Evolutionary conservation across 2,113 vertebrate genomes (phyloP).

Genomic region (Sorex araneus): DNA sequence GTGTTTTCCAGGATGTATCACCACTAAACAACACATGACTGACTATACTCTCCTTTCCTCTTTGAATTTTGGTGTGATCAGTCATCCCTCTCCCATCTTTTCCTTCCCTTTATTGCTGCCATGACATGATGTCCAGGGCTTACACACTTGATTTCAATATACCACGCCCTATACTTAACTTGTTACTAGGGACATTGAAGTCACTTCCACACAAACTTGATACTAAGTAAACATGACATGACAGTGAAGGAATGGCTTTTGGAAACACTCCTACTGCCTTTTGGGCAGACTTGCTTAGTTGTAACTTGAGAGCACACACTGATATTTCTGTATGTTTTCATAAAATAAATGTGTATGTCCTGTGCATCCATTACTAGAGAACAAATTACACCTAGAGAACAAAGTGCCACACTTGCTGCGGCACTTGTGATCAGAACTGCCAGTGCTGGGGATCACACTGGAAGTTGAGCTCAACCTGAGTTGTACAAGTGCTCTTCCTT

Average conservation of each 20-base stretch:
- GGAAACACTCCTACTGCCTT: background rate
- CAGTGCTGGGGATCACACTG: no score
- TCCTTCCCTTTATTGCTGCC: no score
- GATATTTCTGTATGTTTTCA: background rate
- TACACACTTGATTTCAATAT: no score
- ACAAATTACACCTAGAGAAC: background rate
- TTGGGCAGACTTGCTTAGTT: background rate
- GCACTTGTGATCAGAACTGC: no score
- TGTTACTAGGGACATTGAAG: background rate
- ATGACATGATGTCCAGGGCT: no score
- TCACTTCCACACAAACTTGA: background rate
- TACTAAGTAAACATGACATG: background rate
- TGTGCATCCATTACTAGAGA: background rate
- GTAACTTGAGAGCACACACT: background rate
- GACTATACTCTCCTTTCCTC: background rate
- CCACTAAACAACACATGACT: background rate
- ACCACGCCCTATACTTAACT: no score
- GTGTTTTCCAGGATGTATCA: background rate
- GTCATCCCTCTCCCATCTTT: background rate
- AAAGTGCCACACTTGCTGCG: no score
- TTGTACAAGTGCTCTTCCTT: no score
- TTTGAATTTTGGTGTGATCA: conserved; percentile 55
- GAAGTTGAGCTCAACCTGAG: no score
- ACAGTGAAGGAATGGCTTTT: background rate
- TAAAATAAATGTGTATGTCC: background rate